These are phyloP conservation scores for Oncorhynchus keta DNA, from an alignment of 2,113 vertebrate genomes.

Conservation along the genomic window DNA sequence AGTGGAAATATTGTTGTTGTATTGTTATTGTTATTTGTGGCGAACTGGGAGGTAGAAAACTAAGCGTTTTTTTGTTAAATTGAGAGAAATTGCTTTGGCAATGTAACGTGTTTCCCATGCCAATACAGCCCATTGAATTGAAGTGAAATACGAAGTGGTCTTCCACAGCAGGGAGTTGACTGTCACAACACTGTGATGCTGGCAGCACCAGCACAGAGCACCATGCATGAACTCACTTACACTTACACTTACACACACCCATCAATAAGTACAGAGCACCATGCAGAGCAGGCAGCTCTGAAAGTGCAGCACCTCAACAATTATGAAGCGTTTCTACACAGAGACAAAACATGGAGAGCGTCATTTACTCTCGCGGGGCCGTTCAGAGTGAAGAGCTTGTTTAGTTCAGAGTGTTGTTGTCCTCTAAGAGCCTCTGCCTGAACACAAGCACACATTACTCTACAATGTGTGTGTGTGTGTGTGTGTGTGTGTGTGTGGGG, in stretches of 20 bases:
- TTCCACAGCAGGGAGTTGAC: slow-evolving; percentile 34
- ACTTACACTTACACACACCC: background rate
- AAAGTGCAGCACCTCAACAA: slow-evolving; percentile 20
- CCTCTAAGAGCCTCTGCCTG: background rate
- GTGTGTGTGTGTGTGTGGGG: background rate
- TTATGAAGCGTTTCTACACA: slow-evolving; percentile 28
- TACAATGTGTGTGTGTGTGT: background rate
- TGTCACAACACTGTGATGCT: slow-evolving; percentile 35
- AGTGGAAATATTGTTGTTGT: slow-evolving; percentile 39
- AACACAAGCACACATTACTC: background rate
- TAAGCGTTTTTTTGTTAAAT: too few relatives aligned
- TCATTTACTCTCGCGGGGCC: slow-evolving; percentile 34
- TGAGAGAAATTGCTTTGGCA: too few relatives aligned
- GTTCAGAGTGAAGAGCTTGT: slow-evolving; percentile 41
- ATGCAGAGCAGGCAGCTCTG: too few relatives aligned
- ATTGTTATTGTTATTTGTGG: slow-evolving; percentile 47
- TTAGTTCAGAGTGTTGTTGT: slow-evolving; percentile 24
- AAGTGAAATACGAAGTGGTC: slow-evolving; percentile 3
- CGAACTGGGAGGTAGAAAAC: slow-evolving; percentile 17
- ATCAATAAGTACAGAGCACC: background rate
- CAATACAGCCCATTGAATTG: too few relatives aligned
- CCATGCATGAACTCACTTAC: slow-evolving; percentile 22
- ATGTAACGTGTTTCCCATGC: too few relatives aligned
- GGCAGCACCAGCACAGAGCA: slow-evolving; percentile 17
- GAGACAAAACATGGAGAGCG: slow-evolving; percentile 27